Evolutionary conservation across 2,113 vertebrate species (phyloP).

Genomic region (Eurystomus gularis): DNA sequence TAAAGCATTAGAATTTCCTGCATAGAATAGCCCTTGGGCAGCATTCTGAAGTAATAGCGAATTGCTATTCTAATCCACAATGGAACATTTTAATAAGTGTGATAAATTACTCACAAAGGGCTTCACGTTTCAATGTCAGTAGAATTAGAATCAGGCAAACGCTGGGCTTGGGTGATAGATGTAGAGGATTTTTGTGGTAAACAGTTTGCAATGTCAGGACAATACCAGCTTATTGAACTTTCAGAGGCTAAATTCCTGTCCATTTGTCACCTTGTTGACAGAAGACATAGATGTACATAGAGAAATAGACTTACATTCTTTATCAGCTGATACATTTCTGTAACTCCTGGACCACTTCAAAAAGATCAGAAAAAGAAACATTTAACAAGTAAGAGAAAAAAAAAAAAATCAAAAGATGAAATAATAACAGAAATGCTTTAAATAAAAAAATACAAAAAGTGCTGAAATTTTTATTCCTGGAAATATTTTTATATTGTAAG

Average conservation of each 20-base stretch:
- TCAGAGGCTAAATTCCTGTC: conserved; percentile 64
- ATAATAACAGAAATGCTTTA: background rate
- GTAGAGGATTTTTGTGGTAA: conserved; percentile 68
- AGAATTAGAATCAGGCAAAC: conserved; percentile 67
- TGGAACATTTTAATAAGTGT: conserved; percentile 87
- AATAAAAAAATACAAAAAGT: background rate
- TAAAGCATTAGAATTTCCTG: conserved; percentile 83
- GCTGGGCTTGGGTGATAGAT: conserved; percentile 74
- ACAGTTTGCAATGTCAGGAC: conserved; percentile 72
- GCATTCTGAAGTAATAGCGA: conserved; percentile 79
- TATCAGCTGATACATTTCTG: conserved; percentile 41
- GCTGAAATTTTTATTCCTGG: background rate
- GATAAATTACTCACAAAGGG: conserved; percentile 83
- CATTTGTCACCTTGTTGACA: conserved; percentile 72
- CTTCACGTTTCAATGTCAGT: conserved; percentile 75
- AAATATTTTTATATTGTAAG: background rate
- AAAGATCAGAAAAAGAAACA: background rate
- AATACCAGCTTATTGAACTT: conserved; percentile 69
- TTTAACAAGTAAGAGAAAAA: background rate
- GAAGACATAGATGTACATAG: conserved; percentile 40
- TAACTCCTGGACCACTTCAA: background rate
- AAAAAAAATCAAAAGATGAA: background rate
- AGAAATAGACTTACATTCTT: conserved; percentile 51
- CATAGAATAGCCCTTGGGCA: conserved; percentile 73
- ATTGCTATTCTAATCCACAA: conserved; percentile 85